A percentile compares a stretch with the other conserved stretches of the same genome.
Conservation (phyloP, 2,113 vertebrate species). For the Tricholaema leucomelas region DNA sequence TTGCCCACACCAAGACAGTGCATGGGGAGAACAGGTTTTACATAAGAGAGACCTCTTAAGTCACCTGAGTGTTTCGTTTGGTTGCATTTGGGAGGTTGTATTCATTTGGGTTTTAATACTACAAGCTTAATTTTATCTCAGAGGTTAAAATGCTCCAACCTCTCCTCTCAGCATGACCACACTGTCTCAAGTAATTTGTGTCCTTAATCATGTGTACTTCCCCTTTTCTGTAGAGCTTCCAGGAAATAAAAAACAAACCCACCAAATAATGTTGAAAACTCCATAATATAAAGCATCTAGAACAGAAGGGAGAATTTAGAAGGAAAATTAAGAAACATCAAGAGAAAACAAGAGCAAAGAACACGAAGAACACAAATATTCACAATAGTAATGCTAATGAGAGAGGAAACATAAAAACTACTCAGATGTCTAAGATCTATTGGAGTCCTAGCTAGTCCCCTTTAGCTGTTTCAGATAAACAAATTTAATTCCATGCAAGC, state of each 20-base stretch:
- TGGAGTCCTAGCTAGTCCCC: background rate
- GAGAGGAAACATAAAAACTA: background rate
- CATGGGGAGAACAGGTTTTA: background rate
- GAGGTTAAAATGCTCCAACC: background rate
- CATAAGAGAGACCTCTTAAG: background rate
- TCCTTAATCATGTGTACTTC: background rate
- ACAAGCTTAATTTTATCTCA: background rate
- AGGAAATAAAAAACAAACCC: background rate
- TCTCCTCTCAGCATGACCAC: background rate
- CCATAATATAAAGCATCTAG: background rate
- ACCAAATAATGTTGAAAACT: background rate
- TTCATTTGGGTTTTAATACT: background rate
- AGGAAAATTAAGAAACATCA: background rate
- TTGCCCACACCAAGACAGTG: rapidly evolving
- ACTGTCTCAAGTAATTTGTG: background rate
- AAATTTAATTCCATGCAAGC: background rate
- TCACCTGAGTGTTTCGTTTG: background rate
- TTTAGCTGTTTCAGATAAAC: background rate
- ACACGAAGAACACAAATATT: background rate
- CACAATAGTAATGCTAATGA: background rate
- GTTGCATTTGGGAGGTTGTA: too few relatives aligned
- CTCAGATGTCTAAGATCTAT: background rate
- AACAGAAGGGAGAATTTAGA: background rate
- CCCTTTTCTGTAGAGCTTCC: background rate
- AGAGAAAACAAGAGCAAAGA: too few relatives aligned